Percentiles rank a stretch among this genome's conserved stretches.
Evolutionary conservation across 1,140 invertebrate genomes (phyloP).

Genomic region (Euschistus heros): DNA sequence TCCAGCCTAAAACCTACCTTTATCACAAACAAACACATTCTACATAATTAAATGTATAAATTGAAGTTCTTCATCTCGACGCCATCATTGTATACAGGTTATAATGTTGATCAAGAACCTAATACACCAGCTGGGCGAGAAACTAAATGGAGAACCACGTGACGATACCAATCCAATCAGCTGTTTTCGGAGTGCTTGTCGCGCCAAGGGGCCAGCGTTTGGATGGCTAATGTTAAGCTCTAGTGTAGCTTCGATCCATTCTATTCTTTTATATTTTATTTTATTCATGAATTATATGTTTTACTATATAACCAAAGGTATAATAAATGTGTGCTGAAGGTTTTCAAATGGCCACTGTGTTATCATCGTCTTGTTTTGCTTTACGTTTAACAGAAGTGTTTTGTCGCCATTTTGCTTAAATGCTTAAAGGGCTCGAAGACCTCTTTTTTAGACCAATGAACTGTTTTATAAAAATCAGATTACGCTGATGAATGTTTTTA

Average conservation of each 20-base stretch:
- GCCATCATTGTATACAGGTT: slow-evolving; percentile 6
- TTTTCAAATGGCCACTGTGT: too few relatives aligned
- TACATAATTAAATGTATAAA: slow-evolving; percentile 12
- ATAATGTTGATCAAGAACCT: slow-evolving; percentile 2
- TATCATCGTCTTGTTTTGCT: neutral
- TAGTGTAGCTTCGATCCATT: neutral
- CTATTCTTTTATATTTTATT: neutral
- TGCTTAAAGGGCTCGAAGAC: slow-evolving; percentile 7
- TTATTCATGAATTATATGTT: neutral
- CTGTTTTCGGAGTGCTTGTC: slow-evolving; percentile 16
- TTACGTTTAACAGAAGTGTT: slow-evolving; percentile 1
- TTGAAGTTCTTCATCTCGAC: slow-evolving; percentile 4
- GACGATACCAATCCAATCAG: slow-evolving; percentile 22
- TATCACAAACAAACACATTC: slow-evolving; percentile 13
- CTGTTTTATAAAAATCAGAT: neutral
- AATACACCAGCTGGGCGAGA: neutral
- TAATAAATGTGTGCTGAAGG: too few relatives aligned
- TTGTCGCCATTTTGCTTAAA: slow-evolving; percentile 16
- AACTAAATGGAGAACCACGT: slow-evolving; percentile 19
- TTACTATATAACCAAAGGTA: neutral
- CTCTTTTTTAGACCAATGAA: slow-evolving; percentile 2
- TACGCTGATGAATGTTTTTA: slow-evolving; percentile 1
- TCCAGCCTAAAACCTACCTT: slow-evolving; percentile 13
- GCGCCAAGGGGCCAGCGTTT: slow-evolving; percentile 24
- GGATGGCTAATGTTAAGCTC: neutral